These are phyloP conservation scores for Andricus grossulariae DNA, from an alignment of 1,140 invertebrate genomes.

Conservation along the genomic window DNA sequence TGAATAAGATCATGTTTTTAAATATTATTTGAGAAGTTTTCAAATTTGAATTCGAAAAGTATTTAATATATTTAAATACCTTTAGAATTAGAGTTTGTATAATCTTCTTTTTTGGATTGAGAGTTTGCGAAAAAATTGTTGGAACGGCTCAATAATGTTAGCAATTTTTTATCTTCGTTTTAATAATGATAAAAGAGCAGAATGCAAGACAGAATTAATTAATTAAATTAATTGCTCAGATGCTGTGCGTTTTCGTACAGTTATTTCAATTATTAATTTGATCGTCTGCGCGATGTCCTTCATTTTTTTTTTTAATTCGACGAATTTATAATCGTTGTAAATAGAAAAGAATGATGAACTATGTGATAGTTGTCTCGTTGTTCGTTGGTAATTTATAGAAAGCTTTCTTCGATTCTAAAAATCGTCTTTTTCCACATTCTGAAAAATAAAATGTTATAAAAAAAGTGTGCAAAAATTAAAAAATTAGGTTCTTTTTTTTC, in stretches of 20 bases:
- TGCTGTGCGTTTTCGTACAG: conserved; percentile 4
- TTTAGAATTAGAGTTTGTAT: no score
- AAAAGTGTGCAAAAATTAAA: no score
- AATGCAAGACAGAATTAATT: neutral
- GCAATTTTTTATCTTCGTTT: no score
- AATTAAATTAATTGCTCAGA: conserved; percentile 10
- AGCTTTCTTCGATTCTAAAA: conserved; percentile 10
- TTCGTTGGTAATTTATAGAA: conserved; percentile 10
- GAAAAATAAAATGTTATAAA: no score
- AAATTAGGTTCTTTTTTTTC: no score
- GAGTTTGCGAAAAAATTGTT: no score
- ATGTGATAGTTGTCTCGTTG: conserved; percentile 25
- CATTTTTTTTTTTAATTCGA: neutral
- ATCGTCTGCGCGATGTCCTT: neutral
- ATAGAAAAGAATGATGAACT: conserved; percentile 6
- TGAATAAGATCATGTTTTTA: no score
- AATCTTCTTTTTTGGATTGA: no score
- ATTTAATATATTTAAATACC: no score
- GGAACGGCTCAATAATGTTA: no score
- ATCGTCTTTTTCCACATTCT: neutral
- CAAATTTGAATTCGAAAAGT: no score
- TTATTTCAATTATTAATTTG: conserved; percentile 13
- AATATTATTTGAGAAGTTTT: no score
- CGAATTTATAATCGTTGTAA: neutral
- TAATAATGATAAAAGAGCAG: neutral